Evolutionary conservation across 2,888 invertebrate species (phyloP).

Genomic region (Netelia inedita): DNA sequence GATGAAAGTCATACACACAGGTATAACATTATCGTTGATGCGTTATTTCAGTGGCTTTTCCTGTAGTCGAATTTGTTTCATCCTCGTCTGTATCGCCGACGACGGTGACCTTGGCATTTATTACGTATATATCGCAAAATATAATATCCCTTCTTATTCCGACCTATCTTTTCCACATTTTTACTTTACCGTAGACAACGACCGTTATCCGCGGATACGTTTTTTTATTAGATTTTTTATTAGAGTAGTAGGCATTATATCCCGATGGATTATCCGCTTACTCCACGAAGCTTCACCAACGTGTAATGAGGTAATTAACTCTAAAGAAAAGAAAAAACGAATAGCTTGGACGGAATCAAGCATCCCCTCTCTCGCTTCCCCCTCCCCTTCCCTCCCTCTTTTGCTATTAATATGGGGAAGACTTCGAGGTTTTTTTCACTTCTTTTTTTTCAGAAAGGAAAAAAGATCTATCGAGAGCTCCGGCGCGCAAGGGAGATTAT

Average conservation of each 20-base stretch:
- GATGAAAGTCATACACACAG: neutral
- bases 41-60: conserved; percentile 3
- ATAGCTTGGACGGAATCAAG: neutral
- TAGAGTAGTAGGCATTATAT: conserved; percentile 15
- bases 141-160: conserved; percentile 9
- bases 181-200: neutral
- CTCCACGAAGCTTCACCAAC: conserved; percentile 23
- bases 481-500: conserved; percentile 31
- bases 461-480: conserved; percentile 1
- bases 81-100: neutral
- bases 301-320: conserved; percentile 56
- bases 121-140: neutral
- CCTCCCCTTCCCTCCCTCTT: neutral
- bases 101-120: conserved; percentile 47
- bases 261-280: conserved; percentile 30
- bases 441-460: conserved; percentile 21
- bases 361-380: neutral
- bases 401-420: conserved; percentile 49
- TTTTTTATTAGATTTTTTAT: neutral
- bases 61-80: conserved; percentile 39
- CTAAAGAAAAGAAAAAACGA: conserved; percentile 26
- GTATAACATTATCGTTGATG: conserved; percentile 3
- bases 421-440: conserved; percentile 15
- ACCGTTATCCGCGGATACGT: neutral
- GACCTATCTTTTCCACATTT: neutral